Conservation (phyloP, 2,113 vertebrate genomes). For the Pedetes capensis region DNA sequence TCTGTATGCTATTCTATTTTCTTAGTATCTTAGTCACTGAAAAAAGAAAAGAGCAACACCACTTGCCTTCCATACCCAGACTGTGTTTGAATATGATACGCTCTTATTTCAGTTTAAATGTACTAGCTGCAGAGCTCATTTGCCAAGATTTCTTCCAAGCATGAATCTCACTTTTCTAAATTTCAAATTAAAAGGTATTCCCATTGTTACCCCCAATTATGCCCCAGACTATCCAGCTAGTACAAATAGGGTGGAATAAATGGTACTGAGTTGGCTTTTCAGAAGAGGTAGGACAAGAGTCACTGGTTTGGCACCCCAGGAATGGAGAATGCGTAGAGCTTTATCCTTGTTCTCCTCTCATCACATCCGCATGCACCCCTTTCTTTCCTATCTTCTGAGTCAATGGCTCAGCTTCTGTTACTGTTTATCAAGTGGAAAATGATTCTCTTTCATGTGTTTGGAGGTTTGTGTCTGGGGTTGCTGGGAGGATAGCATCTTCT, state of each 20-base stretch:
- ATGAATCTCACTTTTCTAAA: background rate
- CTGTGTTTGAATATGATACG: background rate
- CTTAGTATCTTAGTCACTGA: background rate
- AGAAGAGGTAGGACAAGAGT: background rate
- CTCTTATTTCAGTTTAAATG: background rate
- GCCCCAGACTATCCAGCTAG: background rate
- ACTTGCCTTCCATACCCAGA: background rate
- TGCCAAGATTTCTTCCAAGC: background rate
- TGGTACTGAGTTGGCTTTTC: background rate
- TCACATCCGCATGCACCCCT: background rate
- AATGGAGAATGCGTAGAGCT: background rate
- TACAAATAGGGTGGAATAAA: background rate
- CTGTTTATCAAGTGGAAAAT: background rate
- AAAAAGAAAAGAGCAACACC: background rate
- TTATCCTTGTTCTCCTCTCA: background rate
- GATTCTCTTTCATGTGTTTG: background rate
- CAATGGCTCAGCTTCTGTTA: background rate
- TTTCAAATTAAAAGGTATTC: background rate
- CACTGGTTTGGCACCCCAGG: background rate
- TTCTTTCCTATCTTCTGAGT: background rate
- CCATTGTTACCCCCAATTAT: background rate
- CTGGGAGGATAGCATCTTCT: background rate
- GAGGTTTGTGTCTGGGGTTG: background rate
- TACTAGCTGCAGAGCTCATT: background rate
- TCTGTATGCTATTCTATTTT: background rate